These are phyloP conservation scores for Oithona nana DNA, from an alignment of 2,888 invertebrate genomes.

Conservation along the genomic window DNA sequence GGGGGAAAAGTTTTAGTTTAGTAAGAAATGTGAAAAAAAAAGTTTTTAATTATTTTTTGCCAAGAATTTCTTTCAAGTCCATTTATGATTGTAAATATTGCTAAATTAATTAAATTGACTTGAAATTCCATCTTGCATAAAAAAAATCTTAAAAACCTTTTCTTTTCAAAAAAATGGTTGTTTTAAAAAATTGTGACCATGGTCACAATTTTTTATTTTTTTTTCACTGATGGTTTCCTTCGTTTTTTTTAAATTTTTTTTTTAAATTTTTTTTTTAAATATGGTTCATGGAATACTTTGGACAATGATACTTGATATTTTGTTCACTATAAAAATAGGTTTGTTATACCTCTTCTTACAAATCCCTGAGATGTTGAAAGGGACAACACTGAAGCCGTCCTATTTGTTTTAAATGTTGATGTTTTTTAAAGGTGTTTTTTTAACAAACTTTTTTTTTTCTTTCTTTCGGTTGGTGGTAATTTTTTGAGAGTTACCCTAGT, in stretches of 20 bases:
- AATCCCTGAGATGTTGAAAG: too few species aligned
- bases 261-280: too few species aligned
- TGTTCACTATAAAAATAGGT: background rate
- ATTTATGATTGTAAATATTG: too few species aligned
- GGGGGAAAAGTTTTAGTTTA: constrained; percentile 1
- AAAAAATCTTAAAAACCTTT: too few species aligned
- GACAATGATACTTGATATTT: background rate
- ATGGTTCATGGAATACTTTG: background rate
- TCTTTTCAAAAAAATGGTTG: too few species aligned
- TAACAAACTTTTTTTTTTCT: background rate
- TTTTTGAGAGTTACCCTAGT: background rate
- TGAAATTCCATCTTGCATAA: too few species aligned
- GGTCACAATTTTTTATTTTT: too few species aligned
- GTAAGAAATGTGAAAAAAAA: background rate
- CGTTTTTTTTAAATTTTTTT: too few species aligned
- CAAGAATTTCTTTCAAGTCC: background rate
- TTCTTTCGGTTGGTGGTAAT: background rate
- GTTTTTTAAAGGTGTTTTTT: background rate
- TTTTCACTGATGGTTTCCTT: too few species aligned
- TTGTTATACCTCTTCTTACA: background rate
- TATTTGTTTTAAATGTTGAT: background rate
- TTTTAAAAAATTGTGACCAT: too few species aligned
- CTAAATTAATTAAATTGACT: too few species aligned
- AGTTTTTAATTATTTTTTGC: background rate
- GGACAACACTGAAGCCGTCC: too few species aligned